A percentile compares a stretch with the other conserved stretches of the same genome.
Evolutionary conservation across 1,140 invertebrate species (phyloP).

Genomic region (Acyrthosiphon pisum): DNA sequence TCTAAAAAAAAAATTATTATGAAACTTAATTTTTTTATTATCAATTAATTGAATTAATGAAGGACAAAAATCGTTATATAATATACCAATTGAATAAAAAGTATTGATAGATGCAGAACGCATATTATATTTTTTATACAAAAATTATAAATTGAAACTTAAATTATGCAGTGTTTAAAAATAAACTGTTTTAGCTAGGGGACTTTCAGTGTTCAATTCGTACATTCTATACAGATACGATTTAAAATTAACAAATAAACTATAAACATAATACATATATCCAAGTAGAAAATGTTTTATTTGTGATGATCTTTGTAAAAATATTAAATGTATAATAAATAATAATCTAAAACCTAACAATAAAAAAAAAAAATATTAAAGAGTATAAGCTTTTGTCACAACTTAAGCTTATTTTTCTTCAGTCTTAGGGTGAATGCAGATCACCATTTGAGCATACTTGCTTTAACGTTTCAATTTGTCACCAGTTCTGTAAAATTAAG

Average conservation of each 20-base stretch:
- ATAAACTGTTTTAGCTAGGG: background rate
- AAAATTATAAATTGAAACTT: background rate
- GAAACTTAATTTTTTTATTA: background rate
- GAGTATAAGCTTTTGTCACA: background rate
- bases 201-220: background rate
- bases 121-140: too few species aligned
- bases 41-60: background rate
- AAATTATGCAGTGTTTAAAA: background rate
- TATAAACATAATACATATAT: background rate
- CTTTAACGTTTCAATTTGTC: constrained; percentile 20
- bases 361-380: background rate
- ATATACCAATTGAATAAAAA: background rate
- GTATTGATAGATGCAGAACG: background rate
- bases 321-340: background rate
- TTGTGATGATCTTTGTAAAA: background rate
- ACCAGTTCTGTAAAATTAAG: constrained; percentile 4
- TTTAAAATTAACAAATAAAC: background rate
- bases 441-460: background rate
- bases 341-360: background rate
- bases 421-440: background rate
- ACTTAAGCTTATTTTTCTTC: background rate
- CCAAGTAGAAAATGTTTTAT: background rate
- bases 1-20: background rate
- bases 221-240: background rate
- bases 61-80: background rate